phyloP scores from a whole-genome alignment of 2,797 vertebrate species.

The Bovichtus diacanthus region DNA sequence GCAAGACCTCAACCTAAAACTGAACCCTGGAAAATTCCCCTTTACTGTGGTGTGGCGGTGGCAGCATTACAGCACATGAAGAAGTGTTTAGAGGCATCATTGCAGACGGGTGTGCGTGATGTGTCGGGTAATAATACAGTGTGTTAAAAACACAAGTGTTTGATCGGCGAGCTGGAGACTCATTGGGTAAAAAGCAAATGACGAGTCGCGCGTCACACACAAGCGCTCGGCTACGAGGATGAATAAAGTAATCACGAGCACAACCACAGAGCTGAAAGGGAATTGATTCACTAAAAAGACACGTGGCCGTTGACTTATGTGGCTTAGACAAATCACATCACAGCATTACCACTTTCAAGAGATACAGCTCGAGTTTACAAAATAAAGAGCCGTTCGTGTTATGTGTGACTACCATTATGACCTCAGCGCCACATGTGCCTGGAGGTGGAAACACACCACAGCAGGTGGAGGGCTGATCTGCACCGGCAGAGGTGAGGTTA shows the following conservation, averaged over 20 bases:
- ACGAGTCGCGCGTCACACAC: conserved; percentile 30
- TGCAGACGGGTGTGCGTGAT: conserved; percentile 37
- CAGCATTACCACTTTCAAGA: conserved; percentile 6
- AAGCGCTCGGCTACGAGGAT: neutral
- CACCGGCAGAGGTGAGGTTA: conserved; percentile 16
- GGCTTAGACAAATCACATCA: conserved; percentile 9
- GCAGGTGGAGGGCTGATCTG: conserved; percentile 19
- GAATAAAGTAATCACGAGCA: conserved; percentile 15
- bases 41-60: conserved; percentile 52
- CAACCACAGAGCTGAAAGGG: conserved; percentile 23
- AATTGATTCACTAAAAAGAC: neutral
- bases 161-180: conserved; percentile 55
- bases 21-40: conserved; percentile 47
- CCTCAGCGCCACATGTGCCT: neutral
- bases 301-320: conserved; percentile 1
- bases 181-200: conserved; percentile 12
- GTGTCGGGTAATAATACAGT: conserved; percentile 74
- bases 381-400: neutral
- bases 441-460: conserved; percentile 19
- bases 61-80: conserved; percentile 48
- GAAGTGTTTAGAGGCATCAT: conserved; percentile 33
- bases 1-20: conserved; percentile 56
- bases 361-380: neutral
- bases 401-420: neutral
- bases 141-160: conserved; percentile 59